A percentile compares a stretch with the other conserved stretches of the same genome.
These are phyloP conservation scores for Fulmarus glacialis DNA, from an alignment of 2,113 vertebrate species.

Conservation along the genomic window DNA sequence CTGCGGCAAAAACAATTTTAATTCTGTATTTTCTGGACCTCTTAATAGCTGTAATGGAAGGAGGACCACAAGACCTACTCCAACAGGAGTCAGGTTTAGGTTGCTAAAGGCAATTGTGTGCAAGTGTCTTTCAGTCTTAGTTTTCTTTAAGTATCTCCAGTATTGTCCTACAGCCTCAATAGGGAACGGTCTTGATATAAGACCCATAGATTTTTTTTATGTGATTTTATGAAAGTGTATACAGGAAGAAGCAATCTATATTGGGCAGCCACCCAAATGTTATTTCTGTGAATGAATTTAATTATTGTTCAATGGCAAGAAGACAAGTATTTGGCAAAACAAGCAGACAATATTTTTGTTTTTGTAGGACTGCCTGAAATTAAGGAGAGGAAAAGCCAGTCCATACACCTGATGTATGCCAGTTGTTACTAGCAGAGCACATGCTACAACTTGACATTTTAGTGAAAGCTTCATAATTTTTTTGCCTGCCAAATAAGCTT, in stretches of 20 bases:
- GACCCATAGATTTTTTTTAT: not conserved
- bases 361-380: not conserved
- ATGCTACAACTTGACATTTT: not conserved
- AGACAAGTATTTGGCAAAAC: not conserved
- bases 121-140: not conserved
- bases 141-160: not conserved
- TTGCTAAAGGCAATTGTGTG: not conserved
- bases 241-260: not conserved
- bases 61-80: not conserved
- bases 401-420: not conserved
- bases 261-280: not conserved
- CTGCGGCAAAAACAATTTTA: not conserved
- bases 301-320: not conserved
- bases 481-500: not conserved
- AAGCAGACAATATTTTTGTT: not conserved
- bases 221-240: not conserved
- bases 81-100: not conserved
- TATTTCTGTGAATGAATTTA: not conserved
- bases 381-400: not conserved
- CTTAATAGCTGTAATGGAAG: not conserved
- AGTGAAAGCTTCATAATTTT: not conserved
- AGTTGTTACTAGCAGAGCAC: not conserved
- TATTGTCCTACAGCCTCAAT: not conserved
- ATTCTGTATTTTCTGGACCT: not conserved
- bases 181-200: not conserved